These are phyloP conservation scores for Parapsyche elsis DNA, from an alignment of 1,140 invertebrate genomes.

Conservation along the genomic window DNA sequence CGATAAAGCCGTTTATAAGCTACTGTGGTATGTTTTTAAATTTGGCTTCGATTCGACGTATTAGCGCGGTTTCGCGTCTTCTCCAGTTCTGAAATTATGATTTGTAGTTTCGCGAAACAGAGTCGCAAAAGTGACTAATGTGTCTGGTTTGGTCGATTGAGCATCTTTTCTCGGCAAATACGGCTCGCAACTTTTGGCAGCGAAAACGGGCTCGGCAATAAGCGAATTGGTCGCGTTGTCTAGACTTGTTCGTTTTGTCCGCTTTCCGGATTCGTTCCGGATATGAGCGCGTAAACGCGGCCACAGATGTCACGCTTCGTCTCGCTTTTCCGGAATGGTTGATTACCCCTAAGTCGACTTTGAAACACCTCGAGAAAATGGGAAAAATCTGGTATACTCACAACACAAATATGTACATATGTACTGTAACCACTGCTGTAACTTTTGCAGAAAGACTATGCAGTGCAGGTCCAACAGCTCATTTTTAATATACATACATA, in stretches of 20 bases:
- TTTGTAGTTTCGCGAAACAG: constrained; percentile 20
- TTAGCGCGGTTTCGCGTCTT: not conserved
- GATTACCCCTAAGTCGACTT: not conserved
- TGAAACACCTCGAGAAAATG: too few relatives aligned
- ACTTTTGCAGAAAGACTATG: too few relatives aligned
- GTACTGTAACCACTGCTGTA: too few relatives aligned
- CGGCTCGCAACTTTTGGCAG: constrained; percentile 47
- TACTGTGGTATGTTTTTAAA: not conserved
- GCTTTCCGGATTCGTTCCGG: not conserved
- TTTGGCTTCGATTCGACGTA: not conserved
- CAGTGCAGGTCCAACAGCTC: too few relatives aligned
- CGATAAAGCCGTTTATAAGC: not conserved
- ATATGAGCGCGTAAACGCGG: not conserved
- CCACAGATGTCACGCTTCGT: not conserved
- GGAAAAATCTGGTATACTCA: too few relatives aligned
- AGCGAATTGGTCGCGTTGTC: constrained; percentile 32
- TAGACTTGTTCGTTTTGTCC: constrained; percentile 18
- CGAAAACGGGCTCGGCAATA: constrained; percentile 40
- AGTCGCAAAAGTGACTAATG: constrained; percentile 52
- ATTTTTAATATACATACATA: too few relatives aligned
- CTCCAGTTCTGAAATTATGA: constrained; percentile 39
- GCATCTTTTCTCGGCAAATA: constrained; percentile 43
- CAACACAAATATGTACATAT: too few relatives aligned
- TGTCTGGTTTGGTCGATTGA: constrained; percentile 56
- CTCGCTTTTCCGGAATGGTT: not conserved